Evolutionary conservation across 2,797 vertebrate genomes (phyloP), one percentile per base, ranked within the genome.

Genomic region (Clarias pachynema): DNA sequence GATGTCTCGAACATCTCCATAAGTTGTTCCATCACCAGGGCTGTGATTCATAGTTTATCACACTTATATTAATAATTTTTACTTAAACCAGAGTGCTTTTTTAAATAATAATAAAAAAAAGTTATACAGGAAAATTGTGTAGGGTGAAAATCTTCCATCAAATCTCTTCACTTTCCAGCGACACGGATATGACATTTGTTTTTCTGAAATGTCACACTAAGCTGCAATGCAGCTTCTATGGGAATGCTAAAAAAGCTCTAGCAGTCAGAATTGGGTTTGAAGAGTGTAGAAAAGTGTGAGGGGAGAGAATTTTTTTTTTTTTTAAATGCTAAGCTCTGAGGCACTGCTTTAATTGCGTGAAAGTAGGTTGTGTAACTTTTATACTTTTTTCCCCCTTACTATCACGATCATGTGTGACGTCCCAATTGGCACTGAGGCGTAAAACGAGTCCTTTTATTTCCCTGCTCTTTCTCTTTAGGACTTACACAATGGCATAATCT

Each of bases 351-450:
- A 78, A 79, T 63, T 79, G 26, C 12, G 34, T 18, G 18, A 2
- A 81, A 81, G 40, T 31, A 81, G 74, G 26, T 40, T 81, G 62
- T 1, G 29, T 56, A 56, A 68, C 31, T 57, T 69, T 81, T 81
- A 29, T 4, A 26, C 31, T 22, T n/a, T 62, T 31, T 2, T 0
- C 18, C 5, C 1, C 1, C 56, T 49, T 9, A 49, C 44, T 49
- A 49, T 49, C 44, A 49, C 3, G 44, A 7, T 37, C 20, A 59
- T 24, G 59, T 79, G 24, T 63, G 34, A 79, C 49, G 26, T 70
- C 29, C 95, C 95, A 96, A 96, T 96, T 95, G 96, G 95, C 94
- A 95, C 96, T 96, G 94, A 93, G 95, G 93, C 92, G 75, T 94
- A 95, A 96, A 29, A 96, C 95, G 95, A 96, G 96, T 95, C 57